A percentile compares a stretch with the other conserved stretches of the same genome.
phyloP scores from a whole-genome alignment of 2,797 vertebrate genomes.

The Amblyopsis hoosieri region DNA sequence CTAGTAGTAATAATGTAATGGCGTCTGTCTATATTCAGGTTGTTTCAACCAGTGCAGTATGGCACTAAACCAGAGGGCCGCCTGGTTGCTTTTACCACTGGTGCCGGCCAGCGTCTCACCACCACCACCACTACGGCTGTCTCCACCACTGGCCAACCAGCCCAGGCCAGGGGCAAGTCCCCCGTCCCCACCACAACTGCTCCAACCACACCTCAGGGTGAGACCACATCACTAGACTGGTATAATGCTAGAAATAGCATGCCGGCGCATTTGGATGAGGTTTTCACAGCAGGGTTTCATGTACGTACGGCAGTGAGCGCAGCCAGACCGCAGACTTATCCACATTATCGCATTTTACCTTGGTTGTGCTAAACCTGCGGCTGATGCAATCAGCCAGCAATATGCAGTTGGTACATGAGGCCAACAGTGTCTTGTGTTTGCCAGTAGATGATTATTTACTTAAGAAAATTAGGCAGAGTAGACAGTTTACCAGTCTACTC shows the following conservation, averaged over 20 bases:
- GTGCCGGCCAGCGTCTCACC: constrained; percentile 54
- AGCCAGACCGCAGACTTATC: too few species aligned
- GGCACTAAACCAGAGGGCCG: constrained; percentile 93
- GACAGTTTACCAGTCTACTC: too few species aligned
- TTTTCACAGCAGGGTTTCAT: too few species aligned
- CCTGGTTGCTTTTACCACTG: constrained; percentile 77
- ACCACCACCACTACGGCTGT: constrained; percentile 60
- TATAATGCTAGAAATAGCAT: too few species aligned
- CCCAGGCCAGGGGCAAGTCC: constrained; percentile 77
- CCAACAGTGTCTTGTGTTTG: too few species aligned
- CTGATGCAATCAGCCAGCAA: too few species aligned
- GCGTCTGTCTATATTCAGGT: constrained; percentile 60
- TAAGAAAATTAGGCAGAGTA: too few species aligned
- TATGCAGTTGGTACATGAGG: too few species aligned
- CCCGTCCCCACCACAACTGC: constrained; percentile 74
- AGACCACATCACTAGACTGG: constrained; percentile 32
- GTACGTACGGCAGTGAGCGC: too few species aligned
- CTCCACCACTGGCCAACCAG: constrained; percentile 64
- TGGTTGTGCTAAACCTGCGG: too few species aligned
- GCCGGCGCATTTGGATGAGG: too few species aligned
- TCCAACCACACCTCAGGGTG: constrained; percentile 82
- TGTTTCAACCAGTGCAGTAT: constrained; percentile 91
- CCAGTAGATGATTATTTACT: background rate
- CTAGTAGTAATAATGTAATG: background rate
- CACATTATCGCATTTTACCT: too few species aligned